Evolutionary conservation across 2,888 invertebrate species (phyloP), one percentile per base, ranked within the genome.

Genomic region (Dysmachus trigonus): DNA sequence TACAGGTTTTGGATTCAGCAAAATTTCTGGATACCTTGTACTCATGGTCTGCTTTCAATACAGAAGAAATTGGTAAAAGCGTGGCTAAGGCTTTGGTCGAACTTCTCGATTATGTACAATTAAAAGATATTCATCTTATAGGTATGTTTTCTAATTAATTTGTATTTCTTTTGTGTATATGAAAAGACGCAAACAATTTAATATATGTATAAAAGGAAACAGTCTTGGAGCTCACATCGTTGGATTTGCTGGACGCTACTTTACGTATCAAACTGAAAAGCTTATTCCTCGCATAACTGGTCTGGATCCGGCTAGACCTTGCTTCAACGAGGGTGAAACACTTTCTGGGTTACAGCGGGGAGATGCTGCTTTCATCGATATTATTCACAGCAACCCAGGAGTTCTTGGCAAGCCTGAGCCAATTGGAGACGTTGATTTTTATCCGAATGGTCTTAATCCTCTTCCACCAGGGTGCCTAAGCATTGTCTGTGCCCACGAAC

Each of bases 1-100:
- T 8, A n/a, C 53, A 92, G 91, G 92, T 89, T 5, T 87, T 92
- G 53, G 92, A 92, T 87, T 90, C 89, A 1, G 91, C 90, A n/a
- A 88, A 88, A 5, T 91, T 89, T 51, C 90, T 91, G 33, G 90
- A 92, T 71, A 91, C 92, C 5, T 88, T 92, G 5, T 92, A 92
- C 87, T 89, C 90, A 2, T 92, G 92, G 91, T 91, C 91, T 0
- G 91, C 92, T 2, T 89, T 91, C n/a, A 92, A 92, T 86, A 91
- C 91, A 13, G 91, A 91, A 86, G 90, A 89, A 76, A 90, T 92
- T 85, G 92, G 92, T 1, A 88, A 89, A 86, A 88, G 88, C 38
- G 88, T 92, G 22, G 92, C 92, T 90, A 0, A 86, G 87, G 91
- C 90, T 4, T 74, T 92, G 83, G 89, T 89, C 10, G 89, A 90